Evolutionary conservation across 1,140 invertebrate species (phyloP), one percentile per base, ranked within the genome.

Genomic region (Littorina saxatilis): DNA sequence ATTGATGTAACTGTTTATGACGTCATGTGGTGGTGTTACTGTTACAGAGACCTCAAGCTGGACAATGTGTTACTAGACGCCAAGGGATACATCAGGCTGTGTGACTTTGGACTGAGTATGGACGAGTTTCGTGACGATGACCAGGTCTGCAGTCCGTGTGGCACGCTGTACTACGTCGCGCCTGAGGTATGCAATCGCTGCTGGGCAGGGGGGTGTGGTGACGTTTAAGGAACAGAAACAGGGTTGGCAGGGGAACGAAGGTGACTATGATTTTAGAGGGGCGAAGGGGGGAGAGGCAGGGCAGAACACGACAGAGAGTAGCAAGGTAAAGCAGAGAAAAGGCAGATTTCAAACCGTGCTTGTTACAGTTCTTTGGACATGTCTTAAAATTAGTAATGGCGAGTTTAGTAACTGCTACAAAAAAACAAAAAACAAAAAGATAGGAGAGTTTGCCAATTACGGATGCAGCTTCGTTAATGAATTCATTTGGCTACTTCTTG

Each of bases 101-200:
- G 76, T 78, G 76, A 78, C 55, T 78, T 78, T 20, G 76, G 76
- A 29, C 76, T 78, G 0, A 78, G 76, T 39, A 61, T 63, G 55
- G 76, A 78, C 27, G 23, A 27, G 9, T 78, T 78, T 27, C 32
- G 27, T 20, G 76, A 78, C 39, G 55, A 66, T 9, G 55, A 40
- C 23, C 17, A n/a, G 27, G 76, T 66, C 17, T 20, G 0, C 37
- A 78, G 76, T 43, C 76, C 76, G 3, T 78, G 76, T 29, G 76
- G 76, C 3, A 78, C 76, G 9, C 58, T 78, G 15, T 61, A 27
- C 37, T 78, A 78, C n/a, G 55, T 78, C 7, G 76, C 76, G 9
- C 76, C 76, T 1, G 75, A 78, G 75, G 76, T 78, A 61, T 61
- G 5, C 58, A 61, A 4, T 61, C 58, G 50, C 50, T 52, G 50